A percentile compares a stretch with the other conserved stretches of the same genome.
phyloP scores from a whole-genome alignment of 2,113 vertebrate species.

The Drymodes brunneopygia region DNA sequence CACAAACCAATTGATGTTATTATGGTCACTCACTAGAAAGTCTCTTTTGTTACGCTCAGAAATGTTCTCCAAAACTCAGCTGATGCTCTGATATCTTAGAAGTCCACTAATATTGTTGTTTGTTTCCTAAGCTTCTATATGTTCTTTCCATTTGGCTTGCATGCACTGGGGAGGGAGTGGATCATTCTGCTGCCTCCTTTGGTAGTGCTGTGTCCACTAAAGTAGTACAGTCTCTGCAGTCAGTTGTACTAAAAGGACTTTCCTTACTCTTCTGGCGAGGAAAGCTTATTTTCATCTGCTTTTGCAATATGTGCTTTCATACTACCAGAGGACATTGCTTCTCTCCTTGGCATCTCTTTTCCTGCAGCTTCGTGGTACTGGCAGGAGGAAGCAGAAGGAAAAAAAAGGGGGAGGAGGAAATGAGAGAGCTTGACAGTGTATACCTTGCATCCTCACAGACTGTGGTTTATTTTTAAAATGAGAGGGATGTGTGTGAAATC shows the following conservation, averaged over 20 bases:
- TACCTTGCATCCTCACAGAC: background rate
- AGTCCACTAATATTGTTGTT: background rate
- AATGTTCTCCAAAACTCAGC: background rate
- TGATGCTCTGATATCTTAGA: background rate
- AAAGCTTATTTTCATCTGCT: background rate
- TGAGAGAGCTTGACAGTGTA: background rate
- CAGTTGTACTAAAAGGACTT: background rate
- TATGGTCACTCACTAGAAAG: background rate
- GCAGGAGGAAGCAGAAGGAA: too few species aligned
- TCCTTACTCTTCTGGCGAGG: background rate
- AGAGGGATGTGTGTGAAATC: background rate
- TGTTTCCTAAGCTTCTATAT: background rate
- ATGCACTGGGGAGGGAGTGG: background rate
- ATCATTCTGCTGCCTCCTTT: background rate
- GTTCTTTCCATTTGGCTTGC: background rate
- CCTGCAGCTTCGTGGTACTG: background rate
- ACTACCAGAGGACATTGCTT: background rate
- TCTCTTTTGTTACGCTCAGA: background rate
- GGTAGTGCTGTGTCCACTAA: background rate
- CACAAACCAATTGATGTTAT: background rate
- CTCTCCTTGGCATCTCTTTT: background rate
- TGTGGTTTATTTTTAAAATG: background rate
- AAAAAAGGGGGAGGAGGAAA: rapidly evolving
- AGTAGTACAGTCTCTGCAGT: background rate
- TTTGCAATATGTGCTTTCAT: background rate